Percentiles rank a stretch among this genome's conserved stretches.
These are phyloP conservation scores for Adelosebastes latens DNA, from an alignment of 2,797 vertebrate genomes.

Conservation along the genomic window DNA sequence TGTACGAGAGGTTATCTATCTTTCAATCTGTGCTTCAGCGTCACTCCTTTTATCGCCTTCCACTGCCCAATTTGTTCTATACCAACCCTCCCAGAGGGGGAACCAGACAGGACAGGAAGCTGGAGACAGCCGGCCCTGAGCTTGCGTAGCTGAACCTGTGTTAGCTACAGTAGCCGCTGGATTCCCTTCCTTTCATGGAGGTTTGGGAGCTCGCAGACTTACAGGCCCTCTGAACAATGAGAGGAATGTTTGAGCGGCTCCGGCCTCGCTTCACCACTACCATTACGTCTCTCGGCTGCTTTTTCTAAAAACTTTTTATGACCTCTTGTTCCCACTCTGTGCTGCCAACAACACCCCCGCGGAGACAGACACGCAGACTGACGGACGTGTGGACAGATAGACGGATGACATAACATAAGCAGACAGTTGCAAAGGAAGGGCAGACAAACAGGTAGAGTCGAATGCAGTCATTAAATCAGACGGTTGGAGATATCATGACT, in stretches of 20 bases:
- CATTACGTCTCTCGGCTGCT: constrained; percentile 65
- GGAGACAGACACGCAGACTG: constrained; percentile 24
- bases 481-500: constrained; percentile 43
- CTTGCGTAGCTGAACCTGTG: constrained; percentile 46
- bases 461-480: constrained; percentile 33
- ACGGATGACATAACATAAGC: constrained; percentile 21
- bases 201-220: constrained; percentile 77
- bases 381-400: constrained; percentile 27
- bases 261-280: constrained; percentile 58
- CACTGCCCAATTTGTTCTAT: constrained; percentile 18
- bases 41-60: constrained; percentile 14
- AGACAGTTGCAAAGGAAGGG: constrained; percentile 19
- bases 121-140: constrained; percentile 27
- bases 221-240: constrained; percentile 85
- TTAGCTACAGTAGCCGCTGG: constrained; percentile 72
- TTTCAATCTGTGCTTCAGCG: constrained; percentile 19
- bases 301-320: constrained; percentile 78
- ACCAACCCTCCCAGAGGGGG: constrained; percentile 17
- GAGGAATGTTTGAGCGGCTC: constrained; percentile 83
- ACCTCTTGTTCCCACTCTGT: constrained; percentile 55
- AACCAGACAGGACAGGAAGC: constrained; percentile 48
- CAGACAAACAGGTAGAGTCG: constrained; percentile 58
- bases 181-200: constrained; percentile 84
- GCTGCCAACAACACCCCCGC: constrained; percentile 36
- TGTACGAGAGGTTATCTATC: background rate